Percentiles rank a stretch among this genome's conserved stretches.
phyloP scores from a whole-genome alignment of 2,113 vertebrate genomes.

The Siphamia tubifer region DNA sequence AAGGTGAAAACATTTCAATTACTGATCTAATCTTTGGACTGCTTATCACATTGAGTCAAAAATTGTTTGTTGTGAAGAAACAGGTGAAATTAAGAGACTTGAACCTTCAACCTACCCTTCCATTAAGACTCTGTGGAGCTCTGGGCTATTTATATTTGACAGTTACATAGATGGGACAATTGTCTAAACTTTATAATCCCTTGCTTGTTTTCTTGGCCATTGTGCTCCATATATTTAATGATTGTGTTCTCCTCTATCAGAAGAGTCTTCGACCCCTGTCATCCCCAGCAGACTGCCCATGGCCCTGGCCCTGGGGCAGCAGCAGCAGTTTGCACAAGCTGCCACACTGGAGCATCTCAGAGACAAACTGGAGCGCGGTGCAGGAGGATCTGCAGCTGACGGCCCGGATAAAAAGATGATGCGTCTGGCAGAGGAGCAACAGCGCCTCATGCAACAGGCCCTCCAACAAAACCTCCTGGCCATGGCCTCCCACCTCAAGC shows the following conservation, averaged over 20 bases:
- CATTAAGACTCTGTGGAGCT: no score
- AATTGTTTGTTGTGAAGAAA: no score
- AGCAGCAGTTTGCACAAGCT: constrained; percentile 84
- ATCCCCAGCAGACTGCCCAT: constrained; percentile 84
- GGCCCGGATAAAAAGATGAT: constrained; percentile 88
- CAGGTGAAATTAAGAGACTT: no score
- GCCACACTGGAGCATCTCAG: constrained; percentile 89
- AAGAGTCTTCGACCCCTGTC: constrained; percentile 71
- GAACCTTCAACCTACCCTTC: no score
- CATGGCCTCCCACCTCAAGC: constrained; percentile 89
- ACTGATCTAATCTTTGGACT: no score
- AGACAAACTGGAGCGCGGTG: constrained; percentile 86
- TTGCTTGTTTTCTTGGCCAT: no score
- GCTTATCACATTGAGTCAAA: no score
- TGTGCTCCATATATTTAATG: neutral
- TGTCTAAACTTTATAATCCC: no score
- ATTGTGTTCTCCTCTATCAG: constrained; percentile 28
- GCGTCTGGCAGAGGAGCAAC: constrained; percentile 87
- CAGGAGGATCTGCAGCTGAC: constrained; percentile 62
- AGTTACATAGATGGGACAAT: no score
- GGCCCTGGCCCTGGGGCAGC: constrained; percentile 82
- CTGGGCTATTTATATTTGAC: no score
- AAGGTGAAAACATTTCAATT: no score
- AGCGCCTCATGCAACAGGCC: constrained; percentile 93
- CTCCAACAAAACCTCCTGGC: constrained; percentile 92